Percentiles rank a stretch among this genome's conserved stretches.
phyloP scores from a whole-genome alignment of 2,888 invertebrate species.

The Geotrupes spiniger region DNA sequence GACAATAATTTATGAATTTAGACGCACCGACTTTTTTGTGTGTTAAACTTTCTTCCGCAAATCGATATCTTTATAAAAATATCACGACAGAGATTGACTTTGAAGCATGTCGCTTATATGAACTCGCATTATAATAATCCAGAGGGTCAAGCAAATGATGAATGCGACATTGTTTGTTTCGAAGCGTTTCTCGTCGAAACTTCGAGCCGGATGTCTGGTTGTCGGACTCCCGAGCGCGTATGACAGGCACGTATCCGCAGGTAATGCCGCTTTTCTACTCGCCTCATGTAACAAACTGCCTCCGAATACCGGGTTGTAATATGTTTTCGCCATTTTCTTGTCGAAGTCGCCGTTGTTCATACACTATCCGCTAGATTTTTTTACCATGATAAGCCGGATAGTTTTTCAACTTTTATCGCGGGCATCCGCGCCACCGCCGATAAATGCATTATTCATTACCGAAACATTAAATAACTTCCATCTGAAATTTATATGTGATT shows the following conservation, averaged over 20 bases:
- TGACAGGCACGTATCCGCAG: constrained; percentile 32
- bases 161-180: constrained; percentile 1
- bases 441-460: too few relatives aligned
- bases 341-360: constrained; percentile 7
- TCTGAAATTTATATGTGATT: too few relatives aligned
- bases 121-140: constrained; percentile 32
- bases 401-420: too few relatives aligned
- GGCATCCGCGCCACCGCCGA: too few relatives aligned
- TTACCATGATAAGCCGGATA: not conserved
- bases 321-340: constrained; percentile 26
- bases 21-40: too few relatives aligned
- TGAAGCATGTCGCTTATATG: constrained; percentile 30
- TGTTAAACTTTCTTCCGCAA: constrained; percentile 14
- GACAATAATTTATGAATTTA: too few relatives aligned
- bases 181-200: constrained; percentile 14
- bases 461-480: too few relatives aligned
- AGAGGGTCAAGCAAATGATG: constrained; percentile 20
- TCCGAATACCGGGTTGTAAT: constrained; percentile 16
- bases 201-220: constrained; percentile 18
- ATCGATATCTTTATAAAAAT: constrained; percentile 34
- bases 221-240: constrained; percentile 27
- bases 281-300: constrained; percentile 30
- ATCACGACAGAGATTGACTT: constrained; percentile 31
- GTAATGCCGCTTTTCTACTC: constrained; percentile 26
- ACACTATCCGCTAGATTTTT: not conserved